A percentile compares a stretch with the other conserved stretches of the same genome.
These are phyloP conservation scores for Pteromalus puparum DNA, from an alignment of 1,140 invertebrate genomes.

Conservation along the genomic window DNA sequence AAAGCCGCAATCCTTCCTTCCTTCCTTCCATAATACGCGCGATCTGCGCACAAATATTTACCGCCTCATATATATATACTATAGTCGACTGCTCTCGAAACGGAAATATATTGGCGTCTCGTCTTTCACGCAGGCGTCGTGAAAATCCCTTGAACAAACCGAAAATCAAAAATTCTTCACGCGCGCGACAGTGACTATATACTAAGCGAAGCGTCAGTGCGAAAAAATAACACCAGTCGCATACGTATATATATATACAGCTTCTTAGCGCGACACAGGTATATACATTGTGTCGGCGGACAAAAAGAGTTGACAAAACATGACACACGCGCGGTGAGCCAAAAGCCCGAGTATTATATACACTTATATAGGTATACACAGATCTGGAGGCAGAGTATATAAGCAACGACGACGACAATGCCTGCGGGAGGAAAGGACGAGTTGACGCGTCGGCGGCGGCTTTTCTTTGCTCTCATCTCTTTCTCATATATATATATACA, in stretches of 20 bases:
- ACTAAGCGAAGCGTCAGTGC: slow-evolving; percentile 9
- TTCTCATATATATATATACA: background rate
- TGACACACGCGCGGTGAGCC: slow-evolving; percentile 55
- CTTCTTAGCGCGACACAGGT: too few species aligned
- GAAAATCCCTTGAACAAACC: slow-evolving; percentile 32
- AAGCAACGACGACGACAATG: background rate
- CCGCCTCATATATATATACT: background rate
- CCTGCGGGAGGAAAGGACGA: background rate
- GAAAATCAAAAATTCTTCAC: slow-evolving; percentile 3
- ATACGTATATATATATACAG: background rate
- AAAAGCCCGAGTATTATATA: background rate
- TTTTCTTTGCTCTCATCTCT: slow-evolving; percentile 14
- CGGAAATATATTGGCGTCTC: slow-evolving; percentile 10
- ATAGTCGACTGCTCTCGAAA: background rate
- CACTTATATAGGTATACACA: background rate
- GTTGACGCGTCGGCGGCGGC: background rate
- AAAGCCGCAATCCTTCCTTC: slow-evolving; percentile 16
- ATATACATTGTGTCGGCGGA: slow-evolving; percentile 42
- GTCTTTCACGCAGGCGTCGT: background rate
- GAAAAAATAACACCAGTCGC: slow-evolving; percentile 28
- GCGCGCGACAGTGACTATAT: too few species aligned
- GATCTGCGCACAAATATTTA: slow-evolving; percentile 40
- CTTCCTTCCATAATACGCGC: background rate
- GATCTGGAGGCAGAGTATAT: background rate
- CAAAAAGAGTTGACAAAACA: slow-evolving; percentile 74